These are phyloP conservation scores for Acanthosepion lycidas DNA, from an alignment of 2,888 invertebrate genomes.

Conservation along the genomic window DNA sequence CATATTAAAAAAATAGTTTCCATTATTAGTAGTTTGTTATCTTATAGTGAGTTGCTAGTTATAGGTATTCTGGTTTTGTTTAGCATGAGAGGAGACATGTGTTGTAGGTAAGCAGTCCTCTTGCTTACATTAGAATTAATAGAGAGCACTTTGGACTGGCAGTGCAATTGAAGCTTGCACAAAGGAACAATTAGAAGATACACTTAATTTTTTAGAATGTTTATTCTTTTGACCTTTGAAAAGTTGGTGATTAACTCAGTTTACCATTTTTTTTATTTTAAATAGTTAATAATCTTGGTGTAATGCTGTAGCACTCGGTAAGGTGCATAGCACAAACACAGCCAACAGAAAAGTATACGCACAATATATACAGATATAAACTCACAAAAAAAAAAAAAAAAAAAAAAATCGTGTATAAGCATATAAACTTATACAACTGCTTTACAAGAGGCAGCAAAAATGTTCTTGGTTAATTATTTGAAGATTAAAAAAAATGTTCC, in stretches of 20 bases:
- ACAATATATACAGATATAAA: not conserved
- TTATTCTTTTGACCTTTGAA: not conserved
- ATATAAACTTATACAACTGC: not conserved
- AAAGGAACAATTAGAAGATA: not conserved
- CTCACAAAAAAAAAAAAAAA: not conserved
- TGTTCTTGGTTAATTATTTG: not conserved
- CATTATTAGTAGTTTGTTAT: not conserved
- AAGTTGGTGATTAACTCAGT: not conserved
- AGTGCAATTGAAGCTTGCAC: not conserved
- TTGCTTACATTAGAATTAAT: conserved; percentile 9
- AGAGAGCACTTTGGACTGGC: conserved; percentile 2
- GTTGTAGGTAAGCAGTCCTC: not conserved
- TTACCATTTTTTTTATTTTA: not conserved
- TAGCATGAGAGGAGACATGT: not conserved
- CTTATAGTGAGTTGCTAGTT: not conserved
- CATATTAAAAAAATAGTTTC: not conserved
- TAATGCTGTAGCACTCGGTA: not conserved
- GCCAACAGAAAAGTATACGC: conserved; percentile 33
- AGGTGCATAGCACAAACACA: not conserved
- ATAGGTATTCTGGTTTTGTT: not conserved
- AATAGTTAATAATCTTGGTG: not conserved
- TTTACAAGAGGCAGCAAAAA: conserved; percentile 33
- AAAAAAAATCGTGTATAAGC: not conserved
- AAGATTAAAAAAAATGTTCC: not conserved
- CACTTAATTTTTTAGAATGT: not conserved